These are phyloP conservation scores for Uria aalge DNA, from an alignment of 2,113 vertebrate species.

Conservation along the genomic window DNA sequence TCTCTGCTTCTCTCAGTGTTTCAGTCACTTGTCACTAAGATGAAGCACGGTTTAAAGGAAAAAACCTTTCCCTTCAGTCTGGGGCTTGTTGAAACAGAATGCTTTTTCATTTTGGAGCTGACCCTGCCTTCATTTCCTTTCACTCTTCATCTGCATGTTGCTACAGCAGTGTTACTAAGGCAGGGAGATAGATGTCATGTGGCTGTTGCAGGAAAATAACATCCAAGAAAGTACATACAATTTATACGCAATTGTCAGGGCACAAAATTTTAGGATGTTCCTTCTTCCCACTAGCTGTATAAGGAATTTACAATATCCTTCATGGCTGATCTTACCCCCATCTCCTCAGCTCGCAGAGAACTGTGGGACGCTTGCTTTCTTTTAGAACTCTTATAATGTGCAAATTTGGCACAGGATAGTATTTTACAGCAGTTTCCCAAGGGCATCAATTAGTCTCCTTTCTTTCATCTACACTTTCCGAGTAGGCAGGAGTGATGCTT, in stretches of 20 bases:
- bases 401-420: background rate
- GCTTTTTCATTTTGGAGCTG: background rate
- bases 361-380: background rate
- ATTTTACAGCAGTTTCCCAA: background rate
- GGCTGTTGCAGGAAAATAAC: background rate
- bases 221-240: background rate
- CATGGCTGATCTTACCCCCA: background rate
- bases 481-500: background rate
- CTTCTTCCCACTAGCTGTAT: background rate
- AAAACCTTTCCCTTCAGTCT: background rate
- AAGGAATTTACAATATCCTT: background rate
- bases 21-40: background rate
- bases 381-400: background rate
- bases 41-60: background rate
- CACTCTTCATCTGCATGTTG: background rate
- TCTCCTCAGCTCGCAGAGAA: background rate
- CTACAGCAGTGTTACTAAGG: background rate
- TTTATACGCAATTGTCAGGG: background rate
- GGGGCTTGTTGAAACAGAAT: background rate
- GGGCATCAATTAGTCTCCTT: background rate
- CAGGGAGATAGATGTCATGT: background rate
- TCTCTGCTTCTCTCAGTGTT: background rate
- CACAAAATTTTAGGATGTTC: background rate
- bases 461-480: background rate
- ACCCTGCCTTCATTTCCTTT: slow-evolving; percentile 1